Percentiles rank a stretch among this genome's conserved stretches.
Conservation (phyloP, 30 jellyfish, hydroid and myxozoan genomes). For the Cassiopea andromeda region DNA sequence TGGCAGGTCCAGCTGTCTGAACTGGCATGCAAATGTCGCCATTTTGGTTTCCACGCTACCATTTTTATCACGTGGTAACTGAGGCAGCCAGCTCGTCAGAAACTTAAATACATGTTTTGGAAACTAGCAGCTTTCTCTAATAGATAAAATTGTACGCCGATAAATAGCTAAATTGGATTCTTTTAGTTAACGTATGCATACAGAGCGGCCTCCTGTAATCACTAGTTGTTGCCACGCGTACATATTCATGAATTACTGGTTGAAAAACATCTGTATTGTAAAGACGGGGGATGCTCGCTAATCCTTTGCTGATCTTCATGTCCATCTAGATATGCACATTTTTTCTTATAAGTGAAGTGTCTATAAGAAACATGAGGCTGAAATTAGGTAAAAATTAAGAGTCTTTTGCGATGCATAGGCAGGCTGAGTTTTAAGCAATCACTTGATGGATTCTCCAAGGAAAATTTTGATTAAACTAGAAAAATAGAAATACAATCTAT, state of each 20-base stretch:
- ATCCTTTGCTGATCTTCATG: no score
- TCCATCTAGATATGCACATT: no score
- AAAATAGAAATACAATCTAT: no score
- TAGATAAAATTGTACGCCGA: background rate
- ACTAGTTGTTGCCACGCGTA: slow-evolving; percentile 40
- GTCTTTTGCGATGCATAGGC: no score
- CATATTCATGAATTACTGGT: slow-evolving; percentile 17
- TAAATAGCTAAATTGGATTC: slow-evolving; percentile 6
- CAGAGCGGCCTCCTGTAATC: slow-evolving; percentile 44
- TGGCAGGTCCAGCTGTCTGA: background rate
- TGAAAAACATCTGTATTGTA: slow-evolving; percentile 32
- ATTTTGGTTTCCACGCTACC: slow-evolving; percentile 8
- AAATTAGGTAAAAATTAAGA: no score
- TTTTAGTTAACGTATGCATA: slow-evolving; percentile 18
- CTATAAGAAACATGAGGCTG: no score
- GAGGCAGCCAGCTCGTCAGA: slow-evolving; percentile 45
- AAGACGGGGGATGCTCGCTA: slow-evolving; percentile 20
- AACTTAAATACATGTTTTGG: background rate
- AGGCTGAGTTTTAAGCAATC: no score
- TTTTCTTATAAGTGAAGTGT: no score
- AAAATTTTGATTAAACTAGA: no score
- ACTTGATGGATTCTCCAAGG: no score
- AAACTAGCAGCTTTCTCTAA: background rate
- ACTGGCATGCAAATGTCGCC: background rate
- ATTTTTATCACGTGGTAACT: slow-evolving; percentile 22